Percentiles rank a stretch among this genome's conserved stretches.
These are phyloP conservation scores for Spodoptera littoralis DNA, from an alignment of 2,888 invertebrate species.

Conservation along the genomic window DNA sequence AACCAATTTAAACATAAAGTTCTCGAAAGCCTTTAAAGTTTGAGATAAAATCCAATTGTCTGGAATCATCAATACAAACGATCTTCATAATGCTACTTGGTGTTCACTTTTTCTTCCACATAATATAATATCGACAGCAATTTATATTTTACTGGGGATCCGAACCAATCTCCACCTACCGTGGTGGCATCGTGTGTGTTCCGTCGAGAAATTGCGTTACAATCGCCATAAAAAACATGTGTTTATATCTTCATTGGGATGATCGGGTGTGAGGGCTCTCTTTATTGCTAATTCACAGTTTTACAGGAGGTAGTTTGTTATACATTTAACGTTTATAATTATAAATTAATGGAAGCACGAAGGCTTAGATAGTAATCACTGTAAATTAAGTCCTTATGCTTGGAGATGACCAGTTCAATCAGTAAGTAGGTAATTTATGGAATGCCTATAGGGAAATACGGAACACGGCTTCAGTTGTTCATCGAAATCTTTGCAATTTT, in stretches of 20 bases:
- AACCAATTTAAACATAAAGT: not conserved
- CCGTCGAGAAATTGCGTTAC: conserved; percentile 59
- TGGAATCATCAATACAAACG: conserved; percentile 25
- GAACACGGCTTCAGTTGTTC: too few species aligned
- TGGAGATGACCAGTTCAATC: too few species aligned
- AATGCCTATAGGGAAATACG: too few species aligned
- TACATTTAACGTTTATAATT: conserved; percentile 20
- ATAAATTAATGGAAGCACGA: not conserved
- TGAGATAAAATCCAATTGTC: conserved; percentile 3
- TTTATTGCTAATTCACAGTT: conserved; percentile 59
- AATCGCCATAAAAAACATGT: conserved; percentile 61
- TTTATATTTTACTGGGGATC: conserved; percentile 52
- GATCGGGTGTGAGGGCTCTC: conserved; percentile 48
- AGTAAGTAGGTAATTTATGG: too few species aligned
- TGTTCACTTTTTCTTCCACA: conserved; percentile 42
- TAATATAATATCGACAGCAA: conserved; percentile 53
- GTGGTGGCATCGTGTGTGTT: conserved; percentile 60
- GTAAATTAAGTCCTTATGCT: too few species aligned
- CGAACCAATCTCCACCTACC: conserved; percentile 49
- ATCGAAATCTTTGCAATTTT: too few species aligned
- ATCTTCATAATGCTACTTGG: conserved; percentile 30
- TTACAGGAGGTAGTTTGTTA: conserved; percentile 43
- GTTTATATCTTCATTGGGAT: conserved; percentile 64
- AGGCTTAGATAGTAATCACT: too few species aligned
- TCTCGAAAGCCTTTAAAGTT: not conserved